Percentiles rank a stretch among this genome's conserved stretches.
Evolutionary conservation across 2,888 invertebrate species (phyloP).

Genomic region (Hyposoter dolosus): DNA sequence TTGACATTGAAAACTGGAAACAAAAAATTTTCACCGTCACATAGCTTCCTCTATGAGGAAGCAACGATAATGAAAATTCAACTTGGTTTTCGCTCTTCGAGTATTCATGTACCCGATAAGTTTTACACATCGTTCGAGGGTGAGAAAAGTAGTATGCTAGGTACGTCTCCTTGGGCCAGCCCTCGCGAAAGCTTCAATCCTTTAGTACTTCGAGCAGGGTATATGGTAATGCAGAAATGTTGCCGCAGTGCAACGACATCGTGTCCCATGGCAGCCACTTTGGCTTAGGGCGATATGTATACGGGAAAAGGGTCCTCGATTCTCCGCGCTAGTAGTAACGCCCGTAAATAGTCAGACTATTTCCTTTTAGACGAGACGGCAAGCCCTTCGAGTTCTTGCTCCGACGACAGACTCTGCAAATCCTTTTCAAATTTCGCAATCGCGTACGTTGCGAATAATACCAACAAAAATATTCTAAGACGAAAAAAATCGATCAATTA

Average conservation of each 20-base stretch:
- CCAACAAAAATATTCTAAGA: neutral
- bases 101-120: neutral
- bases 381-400: neutral
- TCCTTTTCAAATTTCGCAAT: neutral
- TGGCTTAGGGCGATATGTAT: slow-evolving; percentile 31
- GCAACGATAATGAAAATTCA: neutral
- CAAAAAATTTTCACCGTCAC: no score
- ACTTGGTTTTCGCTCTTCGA: neutral
- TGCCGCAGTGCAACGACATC: slow-evolving; percentile 67
- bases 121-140: slow-evolving; percentile 4
- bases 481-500: neutral
- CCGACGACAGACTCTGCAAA: neutral
- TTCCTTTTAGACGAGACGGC: slow-evolving; percentile 3
- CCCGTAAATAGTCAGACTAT: slow-evolving; percentile 10
- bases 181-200: neutral
- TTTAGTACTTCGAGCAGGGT: slow-evolving; percentile 20
- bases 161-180: neutral
- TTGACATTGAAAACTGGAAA: no score
- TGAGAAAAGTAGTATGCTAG: slow-evolving; percentile 13
- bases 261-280: slow-evolving; percentile 38
- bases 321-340: slow-evolving; percentile 19
- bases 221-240: slow-evolving; percentile 72
- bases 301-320: slow-evolving; percentile 18
- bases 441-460: neutral
- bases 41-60: no score